phyloP scores from a whole-genome alignment of 1,140 invertebrate species.

The Helicoverpa zea region DNA sequence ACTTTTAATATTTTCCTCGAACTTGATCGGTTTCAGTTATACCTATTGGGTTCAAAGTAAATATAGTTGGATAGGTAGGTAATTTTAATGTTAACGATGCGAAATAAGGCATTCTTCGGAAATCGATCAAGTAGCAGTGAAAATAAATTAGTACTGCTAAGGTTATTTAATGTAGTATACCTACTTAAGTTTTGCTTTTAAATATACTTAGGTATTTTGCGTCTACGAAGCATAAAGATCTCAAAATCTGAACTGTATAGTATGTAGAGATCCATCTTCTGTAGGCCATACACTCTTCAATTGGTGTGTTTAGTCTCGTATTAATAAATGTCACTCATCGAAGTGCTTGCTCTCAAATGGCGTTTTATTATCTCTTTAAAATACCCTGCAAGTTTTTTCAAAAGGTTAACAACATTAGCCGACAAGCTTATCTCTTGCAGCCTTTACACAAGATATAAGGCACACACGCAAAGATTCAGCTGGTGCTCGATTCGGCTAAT shows the following conservation, averaged over 20 bases:
- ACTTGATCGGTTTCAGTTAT: slow-evolving; percentile 1
- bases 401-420: too few relatives aligned
- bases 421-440: too few relatives aligned
- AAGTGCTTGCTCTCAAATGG: background rate
- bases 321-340: background rate
- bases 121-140: background rate
- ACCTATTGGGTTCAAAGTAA: background rate
- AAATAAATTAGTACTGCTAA: background rate
- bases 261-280: background rate
- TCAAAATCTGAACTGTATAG: background rate
- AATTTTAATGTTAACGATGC: background rate
- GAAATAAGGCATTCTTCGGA: background rate
- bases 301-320: background rate
- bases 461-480: too few relatives aligned
- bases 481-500: too few relatives aligned
- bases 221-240: slow-evolving; percentile 1
- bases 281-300: background rate
- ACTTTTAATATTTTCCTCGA: background rate
- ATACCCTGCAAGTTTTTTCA: too few relatives aligned
- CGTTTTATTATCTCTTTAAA: background rate
- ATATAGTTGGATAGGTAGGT: background rate
- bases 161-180: background rate
- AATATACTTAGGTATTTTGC: background rate
- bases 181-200: background rate
- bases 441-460: too few relatives aligned